A percentile compares a stretch with the other conserved stretches of the same genome.
phyloP scores from a whole-genome alignment of 2,113 vertebrate species.

The Hemiscyllium ocellatum region DNA sequence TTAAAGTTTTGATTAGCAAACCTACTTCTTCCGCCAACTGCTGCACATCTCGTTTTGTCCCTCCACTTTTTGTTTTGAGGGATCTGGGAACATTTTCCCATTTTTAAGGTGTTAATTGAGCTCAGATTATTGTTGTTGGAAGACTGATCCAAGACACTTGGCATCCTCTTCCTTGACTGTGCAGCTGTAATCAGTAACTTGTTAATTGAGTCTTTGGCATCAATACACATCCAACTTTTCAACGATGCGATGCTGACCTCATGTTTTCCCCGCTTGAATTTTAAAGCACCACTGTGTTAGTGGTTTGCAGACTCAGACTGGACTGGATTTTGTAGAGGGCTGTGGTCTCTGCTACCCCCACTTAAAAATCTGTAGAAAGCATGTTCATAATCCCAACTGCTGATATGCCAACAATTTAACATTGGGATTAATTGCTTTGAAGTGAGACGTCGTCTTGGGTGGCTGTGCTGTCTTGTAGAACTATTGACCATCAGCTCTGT shows the following conservation, averaged over 20 bases:
- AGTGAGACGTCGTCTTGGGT: too few species aligned
- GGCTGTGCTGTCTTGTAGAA: too few species aligned
- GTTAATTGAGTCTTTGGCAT: not conserved
- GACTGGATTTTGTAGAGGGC: too few species aligned
- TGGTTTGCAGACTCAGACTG: not conserved
- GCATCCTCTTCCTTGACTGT: not conserved
- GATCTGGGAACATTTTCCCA: not conserved
- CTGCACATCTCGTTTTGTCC: not conserved
- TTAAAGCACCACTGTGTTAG: not conserved
- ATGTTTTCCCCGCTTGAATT: not conserved
- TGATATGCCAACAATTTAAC: too few species aligned
- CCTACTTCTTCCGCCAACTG: not conserved
- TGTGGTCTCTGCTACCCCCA: too few species aligned
- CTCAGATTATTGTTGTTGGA: not conserved
- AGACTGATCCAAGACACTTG: not conserved
- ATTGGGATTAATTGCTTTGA: too few species aligned
- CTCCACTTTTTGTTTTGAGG: not conserved
- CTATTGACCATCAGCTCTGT: too few species aligned
- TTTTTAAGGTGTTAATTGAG: not conserved
- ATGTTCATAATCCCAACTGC: too few species aligned
- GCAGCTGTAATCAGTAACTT: not conserved
- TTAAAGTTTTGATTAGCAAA: not conserved
- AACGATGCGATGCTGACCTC: not conserved
- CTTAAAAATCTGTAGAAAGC: too few species aligned
- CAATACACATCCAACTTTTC: not conserved